These are phyloP conservation scores for Cochlearius cochlearius DNA, from an alignment of 2,113 vertebrate genomes.

Conservation along the genomic window DNA sequence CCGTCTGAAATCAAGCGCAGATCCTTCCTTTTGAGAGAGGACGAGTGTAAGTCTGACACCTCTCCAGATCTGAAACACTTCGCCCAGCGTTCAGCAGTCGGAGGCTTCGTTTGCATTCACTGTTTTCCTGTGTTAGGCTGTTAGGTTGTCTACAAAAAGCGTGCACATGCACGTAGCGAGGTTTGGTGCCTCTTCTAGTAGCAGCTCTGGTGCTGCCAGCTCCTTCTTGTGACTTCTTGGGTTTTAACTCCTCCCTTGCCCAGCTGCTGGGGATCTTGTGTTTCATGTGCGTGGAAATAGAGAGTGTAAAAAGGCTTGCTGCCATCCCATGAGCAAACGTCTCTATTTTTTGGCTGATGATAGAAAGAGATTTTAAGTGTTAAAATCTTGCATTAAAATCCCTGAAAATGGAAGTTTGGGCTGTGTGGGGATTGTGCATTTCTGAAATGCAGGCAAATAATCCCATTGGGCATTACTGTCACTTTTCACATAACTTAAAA, in stretches of 20 bases:
- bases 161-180: rapidly evolving
- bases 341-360: not conserved
- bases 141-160: not conserved
- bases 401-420: not conserved
- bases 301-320: not conserved
- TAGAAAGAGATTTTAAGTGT: not conserved
- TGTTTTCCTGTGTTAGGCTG: not conserved
- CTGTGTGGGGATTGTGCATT: not conserved
- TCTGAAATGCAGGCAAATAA: not conserved
- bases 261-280: not conserved
- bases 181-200: not conserved
- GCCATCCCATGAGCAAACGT: rapidly evolving
- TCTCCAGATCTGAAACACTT: not conserved
- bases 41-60: not conserved
- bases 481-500: not conserved
- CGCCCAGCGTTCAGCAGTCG: rapidly evolving
- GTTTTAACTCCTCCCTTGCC: not conserved
- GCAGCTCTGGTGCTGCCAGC: not conserved
- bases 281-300: not conserved
- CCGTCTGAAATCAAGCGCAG: not conserved
- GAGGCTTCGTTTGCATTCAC: not conserved
- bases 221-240: not conserved
- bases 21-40: not conserved
- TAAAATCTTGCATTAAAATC: not conserved
- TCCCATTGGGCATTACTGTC: not conserved